Evolutionary conservation across 2,113 vertebrate species (phyloP), one percentile per base, ranked within the genome.

Genomic region (Hemiprocne comata): DNA sequence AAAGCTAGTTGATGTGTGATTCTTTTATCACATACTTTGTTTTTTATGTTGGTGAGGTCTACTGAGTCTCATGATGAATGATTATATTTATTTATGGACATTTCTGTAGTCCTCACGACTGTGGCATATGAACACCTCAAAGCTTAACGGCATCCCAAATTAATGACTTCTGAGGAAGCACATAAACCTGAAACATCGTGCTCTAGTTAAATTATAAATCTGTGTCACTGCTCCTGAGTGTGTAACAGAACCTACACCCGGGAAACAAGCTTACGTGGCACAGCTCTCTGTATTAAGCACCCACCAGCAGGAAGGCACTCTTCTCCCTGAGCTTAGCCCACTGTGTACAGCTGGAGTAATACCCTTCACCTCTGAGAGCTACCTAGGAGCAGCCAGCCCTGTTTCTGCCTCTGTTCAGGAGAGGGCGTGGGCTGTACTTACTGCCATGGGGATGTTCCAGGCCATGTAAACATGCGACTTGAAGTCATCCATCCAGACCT

Each of bases 401-500:
- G 0, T 18, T 64, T 31, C 33, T 48, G 29, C 23, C 66, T 31
- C 12, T 18, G 19, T 1, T 34, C 8, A 23, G 79, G 29, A 61
- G 28, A 8, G 13, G 29, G 33, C 0, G 40, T 42, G 40, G 40
- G 40, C 60, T 1, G 1, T 6, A 94, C 99, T 99, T 91, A 99
- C 99, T 3, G 98, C 99, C 98, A 99, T 99, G 66, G 99, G 99
- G 95, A 99, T 99, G 97, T 99, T 99, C 99, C 99, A 99, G 28
- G 99, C 99, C 99, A 99, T 99, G 98, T 99, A 99, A 57, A 99
- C 99, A 1, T 99, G 99, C 0, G 99, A 99, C 93, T 99, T 99
- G 98, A 99, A 99, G 97, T 99, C 98, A 8, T 99, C 99, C 99
- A 99, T 99, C 99, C 99, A 99, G 79, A 99, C 99, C 96, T 99